phyloP scores from a whole-genome alignment of 2,888 invertebrate genomes.

The Volucella inanis region DNA sequence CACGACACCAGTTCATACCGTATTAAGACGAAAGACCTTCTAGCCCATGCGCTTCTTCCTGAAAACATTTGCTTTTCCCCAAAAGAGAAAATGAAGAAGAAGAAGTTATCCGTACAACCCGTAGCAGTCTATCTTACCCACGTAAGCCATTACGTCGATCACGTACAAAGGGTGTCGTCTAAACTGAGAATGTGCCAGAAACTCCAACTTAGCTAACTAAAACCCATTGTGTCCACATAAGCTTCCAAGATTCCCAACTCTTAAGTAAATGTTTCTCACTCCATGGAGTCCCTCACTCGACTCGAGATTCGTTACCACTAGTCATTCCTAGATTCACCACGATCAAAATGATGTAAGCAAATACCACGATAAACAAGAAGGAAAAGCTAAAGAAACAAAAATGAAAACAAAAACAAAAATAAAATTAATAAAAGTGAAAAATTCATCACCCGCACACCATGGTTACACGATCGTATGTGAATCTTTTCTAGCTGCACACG shows the following conservation, averaged over 20 bases:
- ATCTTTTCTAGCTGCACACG: conserved; percentile 33
- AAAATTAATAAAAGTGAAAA: conserved; percentile 48
- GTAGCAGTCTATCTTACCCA: conserved; percentile 17
- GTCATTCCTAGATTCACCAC: conserved; percentile 40
- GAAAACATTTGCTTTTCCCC: conserved; percentile 9
- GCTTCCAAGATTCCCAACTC: conserved; percentile 20
- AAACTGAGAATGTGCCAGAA: conserved; percentile 39
- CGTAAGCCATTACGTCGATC: conserved; percentile 13
- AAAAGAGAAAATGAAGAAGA: neutral
- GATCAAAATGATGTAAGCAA: conserved; percentile 62
- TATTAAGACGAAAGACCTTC: conserved; percentile 58
- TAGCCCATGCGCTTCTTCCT: conserved; percentile 35
- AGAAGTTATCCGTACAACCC: neutral
- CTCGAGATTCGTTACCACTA: conserved; percentile 5
- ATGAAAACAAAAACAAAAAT: neutral
- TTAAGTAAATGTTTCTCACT: conserved; percentile 67
- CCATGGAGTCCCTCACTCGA: conserved; percentile 45
- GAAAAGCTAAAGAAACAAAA: neutral
- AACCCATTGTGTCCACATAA: neutral
- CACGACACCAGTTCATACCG: conserved; percentile 32
- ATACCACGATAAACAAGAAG: conserved; percentile 45
- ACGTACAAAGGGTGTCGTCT: conserved; percentile 37
- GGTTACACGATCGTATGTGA: conserved; percentile 53
- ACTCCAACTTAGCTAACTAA: conserved; percentile 12
- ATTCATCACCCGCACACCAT: conserved; percentile 66